phyloP scores from a whole-genome alignment of 2,113 vertebrate species.

The Bettongia penicillata region DNA sequence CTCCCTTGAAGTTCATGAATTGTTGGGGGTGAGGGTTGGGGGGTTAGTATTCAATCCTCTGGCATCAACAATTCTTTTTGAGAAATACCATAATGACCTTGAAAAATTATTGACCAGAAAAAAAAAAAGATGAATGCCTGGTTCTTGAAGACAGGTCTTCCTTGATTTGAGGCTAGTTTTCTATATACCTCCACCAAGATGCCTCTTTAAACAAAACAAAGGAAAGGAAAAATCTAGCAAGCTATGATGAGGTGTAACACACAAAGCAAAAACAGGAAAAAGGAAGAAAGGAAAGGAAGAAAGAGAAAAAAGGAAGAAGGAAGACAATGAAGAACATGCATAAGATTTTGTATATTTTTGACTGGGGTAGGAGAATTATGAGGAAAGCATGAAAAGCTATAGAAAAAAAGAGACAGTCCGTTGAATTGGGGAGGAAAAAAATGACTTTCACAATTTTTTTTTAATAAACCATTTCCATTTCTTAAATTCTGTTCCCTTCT shows the following conservation, averaged over 20 bases:
- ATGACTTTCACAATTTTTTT: not conserved
- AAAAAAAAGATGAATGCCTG: not conserved
- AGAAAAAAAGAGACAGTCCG: conserved; percentile 15
- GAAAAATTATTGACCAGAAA: not conserved
- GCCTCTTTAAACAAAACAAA: not conserved
- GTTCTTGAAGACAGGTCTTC: not conserved
- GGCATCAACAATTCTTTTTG: not conserved
- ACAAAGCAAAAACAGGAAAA: not conserved
- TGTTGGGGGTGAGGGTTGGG: too few relatives aligned
- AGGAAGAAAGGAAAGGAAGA: not conserved
- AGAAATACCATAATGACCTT: not conserved
- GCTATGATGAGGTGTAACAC: not conserved
- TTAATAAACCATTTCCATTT: not conserved
- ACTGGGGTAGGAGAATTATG: not conserved
- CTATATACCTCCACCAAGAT: not conserved
- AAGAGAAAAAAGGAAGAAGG: not conserved
- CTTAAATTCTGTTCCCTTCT: not conserved
- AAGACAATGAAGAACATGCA: not conserved
- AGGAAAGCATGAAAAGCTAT: not conserved
- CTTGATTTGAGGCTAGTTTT: not conserved
- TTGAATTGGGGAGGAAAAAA: not conserved
- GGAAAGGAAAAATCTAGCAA: not conserved
- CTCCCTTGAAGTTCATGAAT: not conserved
- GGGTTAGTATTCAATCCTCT: not conserved
- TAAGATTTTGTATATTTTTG: not conserved